Evolutionary conservation across 1,140 invertebrate species (phyloP), one percentile per base, ranked within the genome.

Genomic region (Sipha flava): DNA sequence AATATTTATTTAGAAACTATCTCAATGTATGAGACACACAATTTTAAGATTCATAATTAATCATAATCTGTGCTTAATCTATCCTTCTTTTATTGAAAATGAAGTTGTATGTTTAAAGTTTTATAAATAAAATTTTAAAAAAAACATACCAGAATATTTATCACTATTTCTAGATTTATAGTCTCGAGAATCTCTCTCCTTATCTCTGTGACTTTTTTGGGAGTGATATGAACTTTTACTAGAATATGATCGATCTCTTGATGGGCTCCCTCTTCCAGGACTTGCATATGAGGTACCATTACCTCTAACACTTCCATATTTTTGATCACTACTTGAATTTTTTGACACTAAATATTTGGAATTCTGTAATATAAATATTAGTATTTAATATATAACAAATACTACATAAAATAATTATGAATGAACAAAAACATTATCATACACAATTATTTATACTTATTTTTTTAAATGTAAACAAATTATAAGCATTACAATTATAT

Each of bases 161-260:
- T 93, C 93, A 77, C 73, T 77, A 77, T 77, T 77, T 87, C 92
- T 92, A 88, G 90, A 91, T 87, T 93, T 94, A 86, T 93, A 94
- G 89, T 94, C 91, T 93, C 90, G 92, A 89, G 90, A 91, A 90
- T 94, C 94, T 91, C 93, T 93, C 90, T 95, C 93, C 90, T 94
- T 93, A 87, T 94, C 91, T 82, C 90, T 77, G 21, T 77, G 73
- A 77, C 73, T 89, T 86, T 90, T 88, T 88, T 92, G 91, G 84
- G 93, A 91, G 86, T 93, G 92, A 87, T 81, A 82, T 75, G 92
- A 90, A 85, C 87, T 88, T 87, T 93, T 93, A 85, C 91, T 90
- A 84, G 90, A 89, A 86, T 94, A 93, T 81, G 89, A 88, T 85
- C 90, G 87, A 84, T 93, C 89, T 82, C 88, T 87, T 12, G 73